These are phyloP conservation scores for Motacilla alba DNA, from an alignment of 2,113 vertebrate species.

Conservation along the genomic window DNA sequence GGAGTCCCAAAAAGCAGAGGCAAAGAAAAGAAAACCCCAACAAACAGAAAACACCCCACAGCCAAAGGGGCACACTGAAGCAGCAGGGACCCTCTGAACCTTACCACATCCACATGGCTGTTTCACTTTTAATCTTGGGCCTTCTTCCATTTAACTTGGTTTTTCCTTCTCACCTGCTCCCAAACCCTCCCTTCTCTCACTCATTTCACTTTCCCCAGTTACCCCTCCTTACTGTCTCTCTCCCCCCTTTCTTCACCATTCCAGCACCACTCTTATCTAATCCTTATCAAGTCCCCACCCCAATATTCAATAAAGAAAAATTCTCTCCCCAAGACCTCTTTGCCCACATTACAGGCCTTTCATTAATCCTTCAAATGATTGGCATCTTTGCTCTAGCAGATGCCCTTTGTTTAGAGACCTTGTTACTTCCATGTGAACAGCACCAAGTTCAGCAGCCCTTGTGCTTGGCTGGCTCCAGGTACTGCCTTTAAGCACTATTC, in stretches of 20 bases:
- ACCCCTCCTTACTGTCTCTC: not conserved
- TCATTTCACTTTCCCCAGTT: not conserved
- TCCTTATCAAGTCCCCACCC: not conserved
- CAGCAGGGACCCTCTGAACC: conserved; percentile 50
- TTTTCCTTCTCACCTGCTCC: not conserved
- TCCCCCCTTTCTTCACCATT: not conserved
- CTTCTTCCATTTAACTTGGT: not conserved
- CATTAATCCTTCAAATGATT: not conserved
- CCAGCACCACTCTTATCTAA: not conserved
- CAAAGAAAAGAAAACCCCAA: not conserved
- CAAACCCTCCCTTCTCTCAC: not conserved
- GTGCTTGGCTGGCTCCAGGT: not conserved
- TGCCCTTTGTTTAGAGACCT: not conserved
- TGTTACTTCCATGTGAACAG: not conserved
- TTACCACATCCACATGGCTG: not conserved
- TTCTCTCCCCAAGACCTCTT: not conserved
- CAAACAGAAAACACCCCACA: not conserved
- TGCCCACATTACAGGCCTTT: not conserved
- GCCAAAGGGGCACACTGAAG: not conserved
- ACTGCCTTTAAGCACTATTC: not conserved
- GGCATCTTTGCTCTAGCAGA: not conserved
- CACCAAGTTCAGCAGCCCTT: not conserved
- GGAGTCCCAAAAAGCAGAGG: not conserved
- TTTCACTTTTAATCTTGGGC: not conserved
- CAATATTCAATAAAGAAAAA: not conserved